A percentile compares a stretch with the other conserved stretches of the same genome.
Conservation (phyloP, 2,888 invertebrate genomes). For the Campoletis raptor region DNA sequence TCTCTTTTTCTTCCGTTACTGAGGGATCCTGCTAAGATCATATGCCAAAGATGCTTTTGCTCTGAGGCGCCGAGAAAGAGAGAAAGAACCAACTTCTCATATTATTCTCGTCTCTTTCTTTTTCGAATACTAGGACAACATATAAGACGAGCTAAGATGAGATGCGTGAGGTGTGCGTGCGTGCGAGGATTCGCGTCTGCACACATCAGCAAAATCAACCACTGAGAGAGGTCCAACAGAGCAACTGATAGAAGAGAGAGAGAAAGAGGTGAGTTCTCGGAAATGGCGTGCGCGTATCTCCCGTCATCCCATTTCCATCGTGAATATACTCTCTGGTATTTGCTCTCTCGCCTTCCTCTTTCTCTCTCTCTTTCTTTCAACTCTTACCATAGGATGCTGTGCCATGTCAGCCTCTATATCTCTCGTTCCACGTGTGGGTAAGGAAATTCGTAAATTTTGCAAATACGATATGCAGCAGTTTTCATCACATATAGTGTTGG, state of each 20-base stretch:
- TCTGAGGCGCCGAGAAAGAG: constrained; percentile 47
- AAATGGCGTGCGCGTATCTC: constrained; percentile 81
- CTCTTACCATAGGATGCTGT: constrained; percentile 24
- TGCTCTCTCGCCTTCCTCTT: constrained; percentile 19
- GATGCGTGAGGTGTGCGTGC: constrained; percentile 68
- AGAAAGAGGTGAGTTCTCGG: constrained; percentile 78
- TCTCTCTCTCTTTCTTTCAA: constrained; percentile 8
- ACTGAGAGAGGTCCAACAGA: constrained; percentile 40
- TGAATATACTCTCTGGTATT: constrained; percentile 57
- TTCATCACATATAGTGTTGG: constrained; percentile 13
- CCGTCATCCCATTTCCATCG: constrained; percentile 71
- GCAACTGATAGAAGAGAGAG: constrained; percentile 21
- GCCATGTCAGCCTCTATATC: constrained; percentile 38
- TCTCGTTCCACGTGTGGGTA: constrained; percentile 54
- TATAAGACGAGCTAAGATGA: constrained; percentile 32
- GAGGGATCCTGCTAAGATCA: constrained; percentile 55
- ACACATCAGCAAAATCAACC: constrained; percentile 64
- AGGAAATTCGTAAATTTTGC: constrained; percentile 50
- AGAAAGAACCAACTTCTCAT: constrained; percentile 4
- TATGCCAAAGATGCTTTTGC: constrained; percentile 47
- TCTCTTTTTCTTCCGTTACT: constrained; percentile 15
- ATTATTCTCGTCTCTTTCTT: constrained; percentile 7
- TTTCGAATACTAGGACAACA: constrained; percentile 31
- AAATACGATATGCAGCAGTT: constrained; percentile 43
- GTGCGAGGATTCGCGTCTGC: constrained; percentile 70